Conservation (phyloP, 2,113 vertebrate species). For the Dipodomys spectabilis region DNA sequence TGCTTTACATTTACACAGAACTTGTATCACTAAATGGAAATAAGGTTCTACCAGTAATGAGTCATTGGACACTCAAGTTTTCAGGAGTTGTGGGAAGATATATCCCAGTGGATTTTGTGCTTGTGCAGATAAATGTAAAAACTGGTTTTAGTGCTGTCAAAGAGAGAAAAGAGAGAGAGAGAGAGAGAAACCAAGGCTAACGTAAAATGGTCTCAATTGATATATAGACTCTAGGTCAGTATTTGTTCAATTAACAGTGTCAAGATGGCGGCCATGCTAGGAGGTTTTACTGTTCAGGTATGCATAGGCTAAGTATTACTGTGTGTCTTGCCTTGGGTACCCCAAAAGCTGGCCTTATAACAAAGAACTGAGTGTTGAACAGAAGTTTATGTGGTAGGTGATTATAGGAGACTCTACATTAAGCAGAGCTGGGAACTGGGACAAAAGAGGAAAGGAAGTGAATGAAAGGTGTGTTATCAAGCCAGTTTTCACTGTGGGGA, state of each 20-base stretch:
- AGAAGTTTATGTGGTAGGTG: background rate
- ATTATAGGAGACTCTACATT: background rate
- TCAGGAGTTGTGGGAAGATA: slow-evolving; percentile 19
- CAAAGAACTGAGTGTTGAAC: background rate
- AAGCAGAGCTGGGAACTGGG: background rate
- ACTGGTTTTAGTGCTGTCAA: slow-evolving; percentile 12
- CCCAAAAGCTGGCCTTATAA: background rate
- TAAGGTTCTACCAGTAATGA: background rate
- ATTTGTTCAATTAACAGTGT: background rate
- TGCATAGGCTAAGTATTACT: background rate
- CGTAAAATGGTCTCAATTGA: background rate
- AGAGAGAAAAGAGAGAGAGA: background rate
- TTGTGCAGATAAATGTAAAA: slow-evolving; percentile 38
- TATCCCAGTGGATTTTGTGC: background rate
- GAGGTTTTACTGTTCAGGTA: background rate
- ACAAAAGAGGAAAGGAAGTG: background rate
- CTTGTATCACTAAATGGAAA: slow-evolving; percentile 19
- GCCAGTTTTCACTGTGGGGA: background rate
- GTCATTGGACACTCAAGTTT: slow-evolving; percentile 23
- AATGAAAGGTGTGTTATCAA: background rate
- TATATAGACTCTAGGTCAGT: background rate
- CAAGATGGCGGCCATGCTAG: background rate
- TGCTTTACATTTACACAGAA: background rate
- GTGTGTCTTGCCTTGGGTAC: background rate
- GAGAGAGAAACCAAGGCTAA: background rate